A percentile compares a stretch with the other conserved stretches of the same genome.
Evolutionary conservation across 2,888 invertebrate species (phyloP).

Genomic region (Anthophora plumipes): DNA sequence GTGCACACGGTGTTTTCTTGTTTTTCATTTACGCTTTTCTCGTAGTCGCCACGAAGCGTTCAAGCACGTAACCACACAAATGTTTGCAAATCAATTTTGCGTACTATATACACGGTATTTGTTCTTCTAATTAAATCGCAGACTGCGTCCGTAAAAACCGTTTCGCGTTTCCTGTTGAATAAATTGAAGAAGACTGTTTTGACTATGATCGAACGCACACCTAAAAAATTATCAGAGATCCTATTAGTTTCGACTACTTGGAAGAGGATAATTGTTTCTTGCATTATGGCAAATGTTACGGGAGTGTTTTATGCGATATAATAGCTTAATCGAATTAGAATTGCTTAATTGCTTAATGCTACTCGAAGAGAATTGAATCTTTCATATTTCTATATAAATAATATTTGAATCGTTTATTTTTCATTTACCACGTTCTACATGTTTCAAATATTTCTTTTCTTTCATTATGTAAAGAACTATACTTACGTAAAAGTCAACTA

Average conservation of each 20-base stretch:
- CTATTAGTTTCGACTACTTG: background rate
- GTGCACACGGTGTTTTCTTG: slow-evolving; percentile 25
- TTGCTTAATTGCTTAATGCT: background rate
- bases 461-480: too few species aligned
- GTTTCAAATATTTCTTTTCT: too few species aligned
- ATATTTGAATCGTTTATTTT: too few species aligned
- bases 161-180: slow-evolving; percentile 6
- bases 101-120: slow-evolving; percentile 31
- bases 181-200: background rate
- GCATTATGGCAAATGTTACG: background rate
- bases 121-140: slow-evolving; percentile 52
- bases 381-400: background rate
- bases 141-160: slow-evolving; percentile 1
- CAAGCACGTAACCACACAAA: slow-evolving; percentile 53
- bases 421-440: too few species aligned
- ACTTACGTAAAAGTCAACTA: too few species aligned
- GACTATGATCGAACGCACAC: background rate
- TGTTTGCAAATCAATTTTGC: slow-evolving; percentile 53
- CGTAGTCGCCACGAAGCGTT: slow-evolving; percentile 15
- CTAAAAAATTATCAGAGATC: background rate
- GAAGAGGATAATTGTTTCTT: background rate
- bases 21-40: slow-evolving; percentile 28
- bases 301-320: background rate
- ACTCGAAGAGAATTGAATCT: background rate
- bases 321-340: background rate